Evolutionary conservation across 2,797 vertebrate species (phyloP), one percentile per base, ranked within the genome.

Genomic region (Knipowitschia caucasica): DNA sequence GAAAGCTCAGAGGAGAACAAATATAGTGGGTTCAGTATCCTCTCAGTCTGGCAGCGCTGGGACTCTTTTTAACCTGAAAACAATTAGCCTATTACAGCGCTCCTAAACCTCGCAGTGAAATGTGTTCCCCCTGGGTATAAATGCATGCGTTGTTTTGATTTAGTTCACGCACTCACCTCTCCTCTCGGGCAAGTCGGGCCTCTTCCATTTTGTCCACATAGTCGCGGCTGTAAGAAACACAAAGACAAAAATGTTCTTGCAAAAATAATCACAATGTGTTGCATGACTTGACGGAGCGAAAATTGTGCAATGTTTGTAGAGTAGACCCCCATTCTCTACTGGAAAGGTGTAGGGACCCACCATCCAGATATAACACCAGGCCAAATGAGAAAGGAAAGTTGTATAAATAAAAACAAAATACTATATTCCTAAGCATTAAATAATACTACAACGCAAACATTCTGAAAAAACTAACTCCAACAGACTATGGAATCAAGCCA

Each of bases 131-230:
- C 17, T 0, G 52, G 63, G 60, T 59, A 62, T 74, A 67, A 62
- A 45, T 52, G 62, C 20, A 59, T 62, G 66, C 57, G 76, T 52
- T 70, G 71, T 73, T 79, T 69, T 64, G 69, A 70, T 77, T 79
- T 62, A 61, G 56, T 31, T 58, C 31, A 64, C 64, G 71, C 73
- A 66, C 82, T 86, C 73, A 98, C 95, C 95, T 94, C 83, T 96
- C 94, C 85, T 94, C 95, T 77, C 95, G 91, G 26, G 94, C 94
- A 62, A 89, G 90, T 69, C 93, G 88, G 66, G 93, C 92, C 52
- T 95, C 95, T 75, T 97, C 95, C 92, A 94, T 94, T 85, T 97
- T 97, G 81, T 93, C 93, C 88, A 94, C 90, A 88, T 94, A 95
- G 73, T 90, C 92, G 0, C 92, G 94, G 80, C 95, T 98, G 74